Evolutionary conservation across 2,113 vertebrate genomes (phyloP).

Genomic region (Elgaria multicarinata): DNA sequence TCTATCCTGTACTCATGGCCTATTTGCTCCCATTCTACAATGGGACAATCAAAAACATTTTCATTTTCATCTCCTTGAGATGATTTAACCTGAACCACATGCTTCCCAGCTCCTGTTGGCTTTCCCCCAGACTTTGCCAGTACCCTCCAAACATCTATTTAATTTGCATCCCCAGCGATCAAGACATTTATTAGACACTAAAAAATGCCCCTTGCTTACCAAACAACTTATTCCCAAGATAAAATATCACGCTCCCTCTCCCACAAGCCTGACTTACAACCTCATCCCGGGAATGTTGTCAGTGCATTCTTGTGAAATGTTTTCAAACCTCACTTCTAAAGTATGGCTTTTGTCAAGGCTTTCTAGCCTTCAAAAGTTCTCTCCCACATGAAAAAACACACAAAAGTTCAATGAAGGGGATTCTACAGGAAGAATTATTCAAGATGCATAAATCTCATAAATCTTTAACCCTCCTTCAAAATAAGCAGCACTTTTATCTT

Average conservation of each 20-base stretch:
- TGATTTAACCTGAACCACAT: no score
- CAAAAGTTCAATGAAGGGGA: conserved; percentile 37
- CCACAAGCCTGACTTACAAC: not conserved
- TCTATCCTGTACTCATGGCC: no score
- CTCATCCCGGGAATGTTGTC: conserved; percentile 9
- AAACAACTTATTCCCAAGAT: not conserved
- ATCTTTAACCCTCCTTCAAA: conserved; percentile 60
- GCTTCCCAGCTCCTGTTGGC: no score
- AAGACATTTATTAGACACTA: not conserved
- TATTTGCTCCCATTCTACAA: no score
- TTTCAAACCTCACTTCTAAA: conserved; percentile 10
- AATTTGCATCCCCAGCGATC: not conserved
- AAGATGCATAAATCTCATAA: conserved; percentile 57
- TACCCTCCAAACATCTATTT: not conserved
- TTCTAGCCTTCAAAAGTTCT: not conserved
- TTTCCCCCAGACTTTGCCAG: no score
- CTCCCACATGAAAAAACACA: conserved; percentile 40
- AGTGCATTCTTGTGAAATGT: conserved; percentile 8
- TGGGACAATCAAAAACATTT: no score
- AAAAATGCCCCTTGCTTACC: not conserved
- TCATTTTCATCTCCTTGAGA: no score
- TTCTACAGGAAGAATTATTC: conserved; percentile 56
- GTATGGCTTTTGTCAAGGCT: not conserved
- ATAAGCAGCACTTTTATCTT: conserved; percentile 47
- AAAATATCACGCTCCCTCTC: not conserved